These are phyloP conservation scores for Leiothrix lutea DNA, from an alignment of 2,113 vertebrate genomes.

Conservation along the genomic window DNA sequence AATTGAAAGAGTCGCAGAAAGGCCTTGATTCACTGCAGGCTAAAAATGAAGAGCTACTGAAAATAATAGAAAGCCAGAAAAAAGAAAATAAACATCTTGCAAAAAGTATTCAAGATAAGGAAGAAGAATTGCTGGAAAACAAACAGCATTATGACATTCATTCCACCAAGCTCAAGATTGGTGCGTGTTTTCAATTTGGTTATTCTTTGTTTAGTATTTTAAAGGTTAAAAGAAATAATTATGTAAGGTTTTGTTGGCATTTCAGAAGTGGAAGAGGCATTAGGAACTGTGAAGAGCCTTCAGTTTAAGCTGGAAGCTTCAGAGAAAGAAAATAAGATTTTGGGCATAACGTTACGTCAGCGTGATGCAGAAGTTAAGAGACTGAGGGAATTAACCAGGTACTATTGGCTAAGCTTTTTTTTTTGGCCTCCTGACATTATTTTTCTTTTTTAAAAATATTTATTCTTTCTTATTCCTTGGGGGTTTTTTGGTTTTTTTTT, in stretches of 20 bases:
- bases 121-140: slow-evolving; percentile 73
- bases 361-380: slow-evolving; percentile 80
- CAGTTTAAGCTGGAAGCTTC: slow-evolving; percentile 76
- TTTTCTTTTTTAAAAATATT: not conserved
- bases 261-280: slow-evolving; percentile 75
- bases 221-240: not conserved
- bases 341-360: slow-evolving; percentile 78
- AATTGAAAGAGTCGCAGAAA: slow-evolving; percentile 75
- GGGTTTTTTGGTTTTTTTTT: not conserved
- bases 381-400: slow-evolving; percentile 82
- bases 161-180: slow-evolving; percentile 74
- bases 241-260: not conserved
- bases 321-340: slow-evolving; percentile 81
- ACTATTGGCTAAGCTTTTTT: not conserved
- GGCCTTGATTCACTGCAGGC: slow-evolving; percentile 77
- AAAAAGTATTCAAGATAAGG: slow-evolving; percentile 74
- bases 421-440: not conserved
- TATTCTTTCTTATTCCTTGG: not conserved
- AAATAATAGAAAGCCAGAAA: slow-evolving; percentile 74
- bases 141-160: slow-evolving; percentile 75
- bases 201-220: not conserved
- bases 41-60: slow-evolving; percentile 80
- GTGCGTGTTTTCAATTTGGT: slow-evolving; percentile 59
- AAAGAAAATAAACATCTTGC: slow-evolving; percentile 71
- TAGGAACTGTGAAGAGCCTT: slow-evolving; percentile 74